Evolutionary conservation across 92 coral and sea anemone species (phyloP), one percentile per base, ranked within the genome.

Genomic region (Parazoanthus atlanticus): DNA sequence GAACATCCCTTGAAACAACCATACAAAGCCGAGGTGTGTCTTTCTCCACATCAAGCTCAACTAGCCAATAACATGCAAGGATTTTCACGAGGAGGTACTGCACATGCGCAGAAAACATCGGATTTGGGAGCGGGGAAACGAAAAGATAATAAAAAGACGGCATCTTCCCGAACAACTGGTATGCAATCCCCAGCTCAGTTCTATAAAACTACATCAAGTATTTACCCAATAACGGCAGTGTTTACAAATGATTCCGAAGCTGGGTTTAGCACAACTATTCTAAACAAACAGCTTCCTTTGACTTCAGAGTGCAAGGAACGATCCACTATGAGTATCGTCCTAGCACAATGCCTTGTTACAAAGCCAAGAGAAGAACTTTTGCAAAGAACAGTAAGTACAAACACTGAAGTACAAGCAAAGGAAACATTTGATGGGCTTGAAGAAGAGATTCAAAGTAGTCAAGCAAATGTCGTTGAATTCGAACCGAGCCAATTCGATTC

Each of bases 21-120:
- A 3, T 83, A 69, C 77, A 83, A 83, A 83, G 58, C 43, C 13
- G 86, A 83, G 29, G 76, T 83, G 75, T 41, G 47, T n/a, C 10
- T 83, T 19, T 66, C 86, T 67, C 86, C 78, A 12, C 32, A 69
- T 28, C 65, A 76, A 83, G 65, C 10, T 69, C 75, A 83, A 28
- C 31, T 31, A 67, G 52, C 61, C 26, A 67, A 40, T 28, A 16
- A 38, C 13, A 43, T 40, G 23, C 86, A 69, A 13, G 10, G 49
- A 26, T 40, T 28, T 31, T 36, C 36, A 3, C 31, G 43, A 3
- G 40, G 52, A 23, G 6, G 25, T n/a, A 38, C 3, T 38, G 38
- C 58, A 19, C 76, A 43, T 69, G 78, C 2, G 11, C 38, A 29
- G 66, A 16, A 47, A 82, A 23, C 32, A 65, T 26, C 36, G 13